Conservation (phyloP, 2,888 invertebrate species). For the Ophonus ardosiacus region DNA sequence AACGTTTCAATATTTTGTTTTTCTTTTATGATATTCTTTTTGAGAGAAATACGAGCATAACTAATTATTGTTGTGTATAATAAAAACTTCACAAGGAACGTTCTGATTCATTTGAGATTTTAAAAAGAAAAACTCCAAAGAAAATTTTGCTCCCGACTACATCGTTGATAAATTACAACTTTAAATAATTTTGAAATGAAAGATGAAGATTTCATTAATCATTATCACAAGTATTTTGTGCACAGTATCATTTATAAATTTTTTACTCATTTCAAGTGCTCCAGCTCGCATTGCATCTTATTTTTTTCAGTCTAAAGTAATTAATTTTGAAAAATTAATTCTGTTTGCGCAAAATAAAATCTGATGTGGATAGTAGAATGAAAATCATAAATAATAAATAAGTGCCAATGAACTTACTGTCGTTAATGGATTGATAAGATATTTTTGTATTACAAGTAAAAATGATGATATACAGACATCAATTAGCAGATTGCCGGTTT, state of each 20-base stretch:
- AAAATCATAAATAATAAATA: background rate
- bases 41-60: background rate
- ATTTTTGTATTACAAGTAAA: background rate
- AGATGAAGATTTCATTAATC: slow-evolving; percentile 52
- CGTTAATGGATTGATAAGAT: background rate
- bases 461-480: background rate
- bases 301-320: slow-evolving; percentile 18
- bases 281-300: slow-evolving; percentile 15
- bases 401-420: background rate
- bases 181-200: slow-evolving; percentile 57
- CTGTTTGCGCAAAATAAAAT: slow-evolving; percentile 23
- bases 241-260: slow-evolving; percentile 52
- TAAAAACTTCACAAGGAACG: background rate
- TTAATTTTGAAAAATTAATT: slow-evolving; percentile 44
- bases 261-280: slow-evolving; percentile 43
- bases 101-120: background rate
- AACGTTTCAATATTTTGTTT: too few relatives aligned
- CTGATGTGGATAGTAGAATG: background rate
- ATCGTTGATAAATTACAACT: slow-evolving; percentile 58
- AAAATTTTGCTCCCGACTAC: slow-evolving; percentile 25
- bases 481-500: background rate
- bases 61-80: slow-evolving; percentile 4
- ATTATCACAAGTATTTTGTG: slow-evolving; percentile 47
- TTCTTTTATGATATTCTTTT: background rate
- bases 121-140: slow-evolving; percentile 4